A percentile compares a stretch with the other conserved stretches of the same genome.
Conservation (phyloP, 1,140 invertebrate genomes). For the Bombus fervidus region DNA sequence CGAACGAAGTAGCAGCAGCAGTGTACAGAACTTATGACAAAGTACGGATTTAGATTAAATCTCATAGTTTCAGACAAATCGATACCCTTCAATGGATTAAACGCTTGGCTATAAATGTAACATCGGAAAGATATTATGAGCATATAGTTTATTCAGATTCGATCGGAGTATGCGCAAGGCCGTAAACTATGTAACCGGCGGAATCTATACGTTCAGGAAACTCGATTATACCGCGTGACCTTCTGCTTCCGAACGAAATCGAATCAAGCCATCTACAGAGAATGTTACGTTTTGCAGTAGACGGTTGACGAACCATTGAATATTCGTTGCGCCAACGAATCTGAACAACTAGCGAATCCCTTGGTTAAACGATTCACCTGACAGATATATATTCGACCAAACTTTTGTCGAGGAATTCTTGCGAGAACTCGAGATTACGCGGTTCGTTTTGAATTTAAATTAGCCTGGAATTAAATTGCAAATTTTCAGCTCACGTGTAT, state of each 20-base stretch:
- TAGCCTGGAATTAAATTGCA: slow-evolving; percentile 44
- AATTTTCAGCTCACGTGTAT: slow-evolving; percentile 8
- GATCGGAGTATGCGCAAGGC: slow-evolving; percentile 5
- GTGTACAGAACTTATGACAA: neutral
- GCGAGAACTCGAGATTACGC: neutral
- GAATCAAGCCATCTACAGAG: neutral
- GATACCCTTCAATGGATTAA: slow-evolving; percentile 23
- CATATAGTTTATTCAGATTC: slow-evolving; percentile 33
- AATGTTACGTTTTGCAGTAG: neutral
- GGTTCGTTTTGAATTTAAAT: slow-evolving; percentile 16
- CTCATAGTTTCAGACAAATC: neutral
- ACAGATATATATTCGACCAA: neutral
- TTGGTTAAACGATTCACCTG: neutral
- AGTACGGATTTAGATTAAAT: neutral
- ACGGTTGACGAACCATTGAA: neutral
- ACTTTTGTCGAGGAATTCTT: neutral
- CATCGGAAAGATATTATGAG: neutral
- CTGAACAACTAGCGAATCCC: neutral
- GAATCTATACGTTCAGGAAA: slow-evolving; percentile 2
- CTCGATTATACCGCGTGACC: neutral
- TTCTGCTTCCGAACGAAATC: neutral
- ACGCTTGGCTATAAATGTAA: neutral
- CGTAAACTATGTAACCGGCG: neutral
- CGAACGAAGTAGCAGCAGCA: neutral
- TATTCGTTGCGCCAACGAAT: neutral